Base-by-base conservation (phyloP, 2,113 vertebrate genomes). In the Thermophis baileyi region DNA sequence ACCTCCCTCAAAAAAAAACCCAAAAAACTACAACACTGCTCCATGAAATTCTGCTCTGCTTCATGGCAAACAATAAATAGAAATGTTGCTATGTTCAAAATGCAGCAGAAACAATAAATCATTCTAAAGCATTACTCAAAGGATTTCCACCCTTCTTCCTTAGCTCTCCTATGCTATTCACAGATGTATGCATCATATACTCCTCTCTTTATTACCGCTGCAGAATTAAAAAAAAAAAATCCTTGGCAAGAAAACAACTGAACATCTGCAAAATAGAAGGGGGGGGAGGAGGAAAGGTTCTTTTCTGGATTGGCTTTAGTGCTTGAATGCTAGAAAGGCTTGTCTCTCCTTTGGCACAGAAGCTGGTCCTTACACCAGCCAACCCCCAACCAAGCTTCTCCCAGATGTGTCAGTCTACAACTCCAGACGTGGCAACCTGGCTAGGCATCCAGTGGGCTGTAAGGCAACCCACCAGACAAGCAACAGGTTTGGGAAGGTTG, bases 161-260 rank as follows among this genome's bases (percentile, higher is more conserved):
- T 85, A 85, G 35, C 88, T 95, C 94, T 92, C 51, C 91, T 92
- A 92, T 91, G 95, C 35, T 93, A 93, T 95, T 87, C 85, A 93
- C 96, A 96, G 95, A 96, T 95, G 95, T 81, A 92, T 22, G 88
- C 93, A 51, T 3, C 6, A 53, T 93, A 49, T 8, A 51, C 11
- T 95, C 91, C 89, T 69, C 93, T 74, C 94, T 90, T 93, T 25
- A 0, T 40, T 91, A 40, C 92, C 94, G 93, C 96, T 81, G 35
- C 18, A 81, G 69, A 30, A 30, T n/a, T 69, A 46, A 46, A 50
- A 12, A 95, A 6, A 40, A 95, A 89, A 0, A 0, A 89, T 89
- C 95, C 47, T 96, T 96, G 96, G 96, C 96, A 85, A 55, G 54
- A 90, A 96, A 22, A 93, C 96, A 96, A 92, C 95, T 96, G 94